A percentile compares a stretch with the other conserved stretches of the same genome.
Evolutionary conservation across 2,888 invertebrate species (phyloP).

Genomic region (Cephus runcator): DNA sequence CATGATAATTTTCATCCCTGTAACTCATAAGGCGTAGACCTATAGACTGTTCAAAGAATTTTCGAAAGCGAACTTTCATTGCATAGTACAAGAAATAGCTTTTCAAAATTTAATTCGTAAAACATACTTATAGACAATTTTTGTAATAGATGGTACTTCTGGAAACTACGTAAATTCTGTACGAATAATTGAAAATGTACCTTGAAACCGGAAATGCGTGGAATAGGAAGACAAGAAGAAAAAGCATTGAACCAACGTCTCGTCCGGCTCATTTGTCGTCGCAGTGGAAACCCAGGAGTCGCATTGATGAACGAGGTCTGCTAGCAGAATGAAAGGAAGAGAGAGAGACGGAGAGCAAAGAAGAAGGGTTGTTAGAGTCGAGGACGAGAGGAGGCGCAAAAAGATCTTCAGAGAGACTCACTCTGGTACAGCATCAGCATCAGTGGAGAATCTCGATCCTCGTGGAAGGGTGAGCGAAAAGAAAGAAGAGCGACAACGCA

Average conservation of each 20-base stretch:
- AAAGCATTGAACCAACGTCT: not conserved
- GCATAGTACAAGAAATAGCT: not conserved
- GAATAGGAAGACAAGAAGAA: not conserved
- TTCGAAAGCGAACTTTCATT: not conserved
- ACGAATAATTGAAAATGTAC: not conserved
- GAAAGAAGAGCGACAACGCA: conserved; percentile 27
- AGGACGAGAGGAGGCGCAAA: conserved; percentile 25
- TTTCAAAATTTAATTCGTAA: not conserved
- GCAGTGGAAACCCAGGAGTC: not conserved
- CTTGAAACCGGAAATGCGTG: not conserved
- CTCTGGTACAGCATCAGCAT: not conserved
- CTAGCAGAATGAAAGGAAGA: conserved; percentile 9
- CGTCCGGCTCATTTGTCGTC: conserved; percentile 5
- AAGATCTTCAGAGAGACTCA: conserved; percentile 9
- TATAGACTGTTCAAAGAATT: not conserved
- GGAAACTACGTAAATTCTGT: not conserved
- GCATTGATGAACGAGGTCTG: conserved; percentile 1
- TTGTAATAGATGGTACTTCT: not conserved
- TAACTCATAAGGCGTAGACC: not conserved
- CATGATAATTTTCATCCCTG: no score
- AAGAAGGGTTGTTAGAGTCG: conserved; percentile 28
- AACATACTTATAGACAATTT: not conserved
- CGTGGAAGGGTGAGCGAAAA: conserved; percentile 2
- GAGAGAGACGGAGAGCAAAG: conserved; percentile 18
- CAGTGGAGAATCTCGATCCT: not conserved